phyloP scores from a whole-genome alignment of 2,797 vertebrate genomes.

The Lepidocolaptes lacrymiger region DNA sequence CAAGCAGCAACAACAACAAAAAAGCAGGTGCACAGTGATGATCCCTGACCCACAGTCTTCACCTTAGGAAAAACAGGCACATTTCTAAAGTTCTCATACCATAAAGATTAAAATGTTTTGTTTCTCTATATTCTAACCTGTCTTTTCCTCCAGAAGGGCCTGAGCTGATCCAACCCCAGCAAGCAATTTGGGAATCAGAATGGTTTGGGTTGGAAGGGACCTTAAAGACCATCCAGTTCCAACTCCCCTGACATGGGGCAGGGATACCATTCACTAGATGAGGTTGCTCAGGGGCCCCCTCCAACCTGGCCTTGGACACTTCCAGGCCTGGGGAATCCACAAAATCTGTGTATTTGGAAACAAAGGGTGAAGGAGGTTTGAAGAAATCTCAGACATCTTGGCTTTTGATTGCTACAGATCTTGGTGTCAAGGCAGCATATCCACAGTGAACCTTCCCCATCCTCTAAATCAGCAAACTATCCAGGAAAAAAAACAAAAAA shows the following conservation, averaged over 20 bases:
- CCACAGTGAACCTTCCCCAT: not conserved
- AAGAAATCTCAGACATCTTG: not conserved
- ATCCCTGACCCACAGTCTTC: not conserved
- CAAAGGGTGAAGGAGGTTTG: not conserved
- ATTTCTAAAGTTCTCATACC: not conserved
- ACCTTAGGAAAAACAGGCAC: rapidly evolving
- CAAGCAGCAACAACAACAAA: not conserved
- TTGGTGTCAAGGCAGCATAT: not conserved
- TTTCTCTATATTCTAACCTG: not conserved
- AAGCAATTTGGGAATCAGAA: not conserved
- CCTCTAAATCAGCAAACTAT: not conserved
- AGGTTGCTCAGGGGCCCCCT: not conserved
- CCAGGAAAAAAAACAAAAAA: not conserved
- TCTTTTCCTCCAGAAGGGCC: not conserved
- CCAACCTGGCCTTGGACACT: not conserved
- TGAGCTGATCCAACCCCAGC: not conserved
- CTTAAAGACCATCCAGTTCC: not conserved
- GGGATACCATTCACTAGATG: not conserved
- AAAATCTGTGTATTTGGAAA: not conserved
- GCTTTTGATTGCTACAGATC: not conserved
- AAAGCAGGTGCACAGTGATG: not conserved
- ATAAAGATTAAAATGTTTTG: not conserved
- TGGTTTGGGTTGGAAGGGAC: not conserved
- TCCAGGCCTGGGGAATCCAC: not conserved
- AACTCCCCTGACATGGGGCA: not conserved